phyloP scores from a whole-genome alignment of 2,113 vertebrate genomes.

The Gymnocephalus cernua region DNA sequence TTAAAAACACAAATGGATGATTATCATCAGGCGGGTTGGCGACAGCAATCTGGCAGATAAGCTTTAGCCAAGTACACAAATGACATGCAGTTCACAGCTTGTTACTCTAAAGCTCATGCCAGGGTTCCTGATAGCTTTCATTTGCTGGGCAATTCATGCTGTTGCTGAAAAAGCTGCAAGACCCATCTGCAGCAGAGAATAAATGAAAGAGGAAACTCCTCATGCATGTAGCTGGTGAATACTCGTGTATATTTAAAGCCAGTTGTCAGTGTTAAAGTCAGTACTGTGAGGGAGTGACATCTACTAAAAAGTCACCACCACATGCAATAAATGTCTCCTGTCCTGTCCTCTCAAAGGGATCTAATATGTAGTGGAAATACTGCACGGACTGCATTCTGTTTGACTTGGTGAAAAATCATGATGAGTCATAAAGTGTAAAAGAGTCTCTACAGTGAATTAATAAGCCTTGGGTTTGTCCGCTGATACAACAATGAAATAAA shows the following conservation, averaged over 20 bases:
- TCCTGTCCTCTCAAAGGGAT: neutral
- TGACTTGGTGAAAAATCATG: neutral
- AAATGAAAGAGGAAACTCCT: neutral
- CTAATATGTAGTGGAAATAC: neutral
- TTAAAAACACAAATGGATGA: neutral
- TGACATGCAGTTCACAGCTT: slow-evolving; percentile 20
- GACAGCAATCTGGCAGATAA: neutral
- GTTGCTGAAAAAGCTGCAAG: neutral
- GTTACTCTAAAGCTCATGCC: slow-evolving; percentile 7
- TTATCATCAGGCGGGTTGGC: slow-evolving; percentile 1
- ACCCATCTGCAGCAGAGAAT: neutral
- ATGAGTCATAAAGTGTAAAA: slow-evolving; percentile 20
- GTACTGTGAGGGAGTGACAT: neutral
- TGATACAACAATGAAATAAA: neutral
- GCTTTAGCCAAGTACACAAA: slow-evolving; percentile 32
- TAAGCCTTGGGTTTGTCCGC: neutral
- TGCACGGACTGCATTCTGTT: slow-evolving; percentile 16
- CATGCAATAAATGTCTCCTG: neutral
- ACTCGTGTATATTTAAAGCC: too few species aligned
- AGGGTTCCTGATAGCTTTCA: slow-evolving; percentile 17
- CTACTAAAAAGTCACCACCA: neutral
- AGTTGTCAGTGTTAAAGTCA: too few species aligned
- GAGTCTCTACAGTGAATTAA: neutral
- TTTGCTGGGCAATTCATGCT: neutral
- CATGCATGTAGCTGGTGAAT: neutral